Base-by-base conservation (phyloP, 1,140 invertebrate genomes). In the Contarinia nasturtii region DNA sequence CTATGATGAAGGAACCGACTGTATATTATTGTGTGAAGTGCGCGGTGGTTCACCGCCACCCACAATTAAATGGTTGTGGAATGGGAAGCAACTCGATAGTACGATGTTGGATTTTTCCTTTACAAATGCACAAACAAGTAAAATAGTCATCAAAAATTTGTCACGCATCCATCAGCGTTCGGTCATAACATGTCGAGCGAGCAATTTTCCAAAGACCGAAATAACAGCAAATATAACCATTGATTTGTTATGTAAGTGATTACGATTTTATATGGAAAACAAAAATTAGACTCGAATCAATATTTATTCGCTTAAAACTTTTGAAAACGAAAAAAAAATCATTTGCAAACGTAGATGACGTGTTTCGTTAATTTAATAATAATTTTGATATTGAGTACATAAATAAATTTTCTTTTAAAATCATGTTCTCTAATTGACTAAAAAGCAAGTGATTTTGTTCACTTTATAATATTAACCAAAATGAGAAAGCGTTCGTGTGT, bases 1-100 rank as follows among this genome's bases (percentile, higher is more conserved):
- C 42, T 91, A 87, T 64, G 76, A 79, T 55, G 86, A 90, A 67
- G 85, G 82, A 17, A 76, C 79, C 12, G 75, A 79, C 49, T 77
- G 90, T 67, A 76, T 77, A 60, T 72, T 91, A 46, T 80, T 76
- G 50, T 92, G 88, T 65, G 73, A 83, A 48, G 86, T 88, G 34
- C 74, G 71, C 36, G 86, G 86, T 62, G 88, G 88, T 53, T 78
- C 77, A 51, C 88, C 88, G 1, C 72, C 75, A 34, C 87, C 88
- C 5, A 75, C 72, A 50, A 76, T 93, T 12, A 82, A 79, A 54
- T 93, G 88, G 88, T 86, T 84, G 73, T 72, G 82, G 56, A 85
- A 80, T 50, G 82, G 79, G 37, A 76, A 76, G 51, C 71, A 72
- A 18, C 69, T 90, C 27, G 66, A 61, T 48, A 60, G 59, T 51